phyloP scores from a whole-genome alignment of 2,113 vertebrate genomes.

The Callopanchax toddi region DNA sequence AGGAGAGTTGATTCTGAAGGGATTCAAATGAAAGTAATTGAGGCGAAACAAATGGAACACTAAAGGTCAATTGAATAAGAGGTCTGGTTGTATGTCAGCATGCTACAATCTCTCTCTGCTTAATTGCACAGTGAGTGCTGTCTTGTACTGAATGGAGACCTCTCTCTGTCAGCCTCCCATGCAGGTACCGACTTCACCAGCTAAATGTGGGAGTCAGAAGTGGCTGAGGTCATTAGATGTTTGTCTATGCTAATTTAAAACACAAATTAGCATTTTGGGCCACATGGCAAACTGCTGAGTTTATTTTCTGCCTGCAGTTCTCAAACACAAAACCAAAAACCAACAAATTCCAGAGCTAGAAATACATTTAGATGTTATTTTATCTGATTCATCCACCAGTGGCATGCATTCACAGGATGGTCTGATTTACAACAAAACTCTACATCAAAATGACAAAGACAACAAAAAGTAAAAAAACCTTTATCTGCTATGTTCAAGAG shows the following conservation, averaged over 20 bases:
- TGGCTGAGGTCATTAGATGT: constrained; percentile 30
- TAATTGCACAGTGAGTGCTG: constrained; percentile 22
- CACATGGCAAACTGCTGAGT: constrained; percentile 20
- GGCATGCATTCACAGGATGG: too few relatives aligned
- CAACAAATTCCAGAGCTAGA: background rate
- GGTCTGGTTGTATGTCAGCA: background rate
- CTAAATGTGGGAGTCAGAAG: constrained; percentile 29
- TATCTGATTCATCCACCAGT: too few relatives aligned
- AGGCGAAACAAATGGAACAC: background rate
- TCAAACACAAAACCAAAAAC: background rate
- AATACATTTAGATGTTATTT: background rate
- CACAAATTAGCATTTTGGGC: constrained; percentile 29
- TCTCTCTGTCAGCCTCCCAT: constrained; percentile 18
- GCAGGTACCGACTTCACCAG: constrained; percentile 5
- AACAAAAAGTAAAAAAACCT: too few relatives aligned
- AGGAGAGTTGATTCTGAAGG: background rate
- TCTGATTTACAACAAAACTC: too few relatives aligned
- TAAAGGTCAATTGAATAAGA: constrained; percentile 20
- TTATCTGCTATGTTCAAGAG: too few relatives aligned
- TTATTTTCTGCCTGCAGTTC: constrained; percentile 1
- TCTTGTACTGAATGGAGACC: constrained; percentile 2
- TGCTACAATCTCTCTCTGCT: background rate
- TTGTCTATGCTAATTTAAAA: constrained; percentile 34
- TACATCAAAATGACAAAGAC: too few relatives aligned
- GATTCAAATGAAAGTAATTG: constrained; percentile 12